Conservation (phyloP, 2,113 vertebrate species). For the Oriolus oriolus region DNA sequence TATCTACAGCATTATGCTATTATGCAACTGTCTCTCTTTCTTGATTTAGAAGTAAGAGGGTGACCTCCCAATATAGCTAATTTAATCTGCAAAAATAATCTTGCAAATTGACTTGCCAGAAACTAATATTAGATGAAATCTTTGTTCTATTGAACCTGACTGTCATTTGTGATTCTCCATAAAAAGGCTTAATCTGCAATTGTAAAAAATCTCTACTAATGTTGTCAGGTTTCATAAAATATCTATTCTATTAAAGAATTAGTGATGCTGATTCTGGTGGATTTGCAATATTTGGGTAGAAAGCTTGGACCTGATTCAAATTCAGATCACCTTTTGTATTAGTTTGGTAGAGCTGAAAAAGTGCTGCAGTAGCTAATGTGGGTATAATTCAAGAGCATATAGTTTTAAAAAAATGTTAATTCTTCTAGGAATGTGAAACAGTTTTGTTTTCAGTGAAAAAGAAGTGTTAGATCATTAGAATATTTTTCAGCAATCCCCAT, state of each 20-base stretch:
- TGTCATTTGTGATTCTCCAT: constrained; percentile 56
- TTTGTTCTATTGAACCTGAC: constrained; percentile 59
- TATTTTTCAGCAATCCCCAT: not conserved
- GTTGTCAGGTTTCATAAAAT: constrained; percentile 67
- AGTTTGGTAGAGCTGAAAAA: not conserved
- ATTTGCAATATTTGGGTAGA: not conserved
- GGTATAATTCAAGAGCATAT: not conserved
- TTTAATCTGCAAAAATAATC: constrained; percentile 70
- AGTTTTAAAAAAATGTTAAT: not conserved
- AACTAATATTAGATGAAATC: constrained; percentile 62
- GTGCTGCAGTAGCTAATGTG: not conserved
- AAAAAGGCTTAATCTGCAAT: constrained; percentile 47
- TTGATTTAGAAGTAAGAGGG: constrained; percentile 59
- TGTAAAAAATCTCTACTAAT: constrained; percentile 45
- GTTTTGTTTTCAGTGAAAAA: not conserved
- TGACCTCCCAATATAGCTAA: constrained; percentile 68
- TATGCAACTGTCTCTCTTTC: constrained; percentile 58
- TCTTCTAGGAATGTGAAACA: not conserved
- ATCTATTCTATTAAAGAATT: constrained; percentile 63
- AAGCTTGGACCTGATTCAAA: not conserved
- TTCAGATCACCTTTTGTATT: not conserved
- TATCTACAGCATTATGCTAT: not conserved
- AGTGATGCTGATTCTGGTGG: not conserved
- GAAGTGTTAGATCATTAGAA: not conserved
- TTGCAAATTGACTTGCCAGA: constrained; percentile 64